A percentile compares a stretch with the other conserved stretches of the same genome.
phyloP scores from a whole-genome alignment of 2,888 invertebrate genomes.

The Anthophora plumipes region DNA sequence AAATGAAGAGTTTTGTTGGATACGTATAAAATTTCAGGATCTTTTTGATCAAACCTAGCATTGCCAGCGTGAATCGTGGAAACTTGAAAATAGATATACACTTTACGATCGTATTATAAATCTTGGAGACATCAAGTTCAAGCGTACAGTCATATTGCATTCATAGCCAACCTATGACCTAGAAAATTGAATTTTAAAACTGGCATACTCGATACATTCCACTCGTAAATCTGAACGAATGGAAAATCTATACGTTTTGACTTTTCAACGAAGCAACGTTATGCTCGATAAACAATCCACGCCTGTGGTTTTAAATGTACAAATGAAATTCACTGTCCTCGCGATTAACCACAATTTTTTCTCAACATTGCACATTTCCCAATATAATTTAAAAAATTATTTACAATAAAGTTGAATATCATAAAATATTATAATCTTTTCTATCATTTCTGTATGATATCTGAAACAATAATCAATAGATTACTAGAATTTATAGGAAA shows the following conservation, averaged over 20 bases:
- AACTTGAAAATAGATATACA: not conserved
- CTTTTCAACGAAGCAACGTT: conserved; percentile 7
- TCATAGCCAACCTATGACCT: not conserved
- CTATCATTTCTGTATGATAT: no score
- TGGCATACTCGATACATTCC: not conserved
- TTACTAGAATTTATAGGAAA: no score
- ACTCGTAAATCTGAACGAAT: conserved; percentile 17
- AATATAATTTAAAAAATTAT: no score
- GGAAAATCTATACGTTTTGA: conserved; percentile 24
- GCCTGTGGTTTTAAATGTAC: conserved; percentile 28
- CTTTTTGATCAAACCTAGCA: no score
- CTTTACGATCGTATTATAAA: conserved; percentile 2
- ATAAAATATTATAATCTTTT: no score
- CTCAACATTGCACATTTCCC: no score
- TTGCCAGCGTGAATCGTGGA: not conserved
- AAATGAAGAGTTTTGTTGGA: no score
- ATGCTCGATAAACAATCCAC: not conserved
- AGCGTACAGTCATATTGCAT: conserved; percentile 7
- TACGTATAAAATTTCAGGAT: no score
- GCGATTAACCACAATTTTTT: no score
- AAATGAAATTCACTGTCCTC: no score
- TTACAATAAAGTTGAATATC: no score
- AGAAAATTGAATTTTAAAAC: conserved; percentile 24
- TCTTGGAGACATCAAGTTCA: not conserved
- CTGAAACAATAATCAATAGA: no score